A percentile compares a stretch with the other conserved stretches of the same genome.
Evolutionary conservation across 2,888 invertebrate species (phyloP).

Genomic region (Chrysolina americana): DNA sequence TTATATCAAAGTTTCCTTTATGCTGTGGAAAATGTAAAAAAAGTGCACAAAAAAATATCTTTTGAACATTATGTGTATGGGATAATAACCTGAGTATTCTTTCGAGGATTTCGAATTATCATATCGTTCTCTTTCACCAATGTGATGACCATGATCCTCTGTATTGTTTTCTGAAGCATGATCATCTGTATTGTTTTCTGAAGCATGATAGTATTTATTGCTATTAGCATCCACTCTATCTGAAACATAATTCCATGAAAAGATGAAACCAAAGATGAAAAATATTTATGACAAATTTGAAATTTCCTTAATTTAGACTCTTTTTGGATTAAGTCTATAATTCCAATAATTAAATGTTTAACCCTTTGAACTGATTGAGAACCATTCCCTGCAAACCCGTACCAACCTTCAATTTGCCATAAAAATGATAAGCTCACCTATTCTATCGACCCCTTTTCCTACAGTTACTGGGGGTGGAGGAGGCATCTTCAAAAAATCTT

Average conservation of each 20-base stretch:
- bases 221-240: slow-evolving; percentile 24
- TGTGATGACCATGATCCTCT: slow-evolving; percentile 24
- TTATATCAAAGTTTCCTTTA: slow-evolving; percentile 12
- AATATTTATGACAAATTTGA: slow-evolving; percentile 18
- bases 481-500: slow-evolving; percentile 26
- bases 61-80: slow-evolving; percentile 14
- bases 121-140: slow-evolving; percentile 19
- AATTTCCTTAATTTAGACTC: slow-evolving; percentile 1
- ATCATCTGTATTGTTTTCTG: slow-evolving; percentile 26
- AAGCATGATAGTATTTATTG: slow-evolving; percentile 21
- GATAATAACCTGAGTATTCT: slow-evolving; percentile 23
- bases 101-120: slow-evolving; percentile 16
- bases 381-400: neutral
- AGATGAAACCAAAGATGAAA: no score
- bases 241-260: slow-evolving; percentile 28
- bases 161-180: slow-evolving; percentile 22
- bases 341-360: neutral
- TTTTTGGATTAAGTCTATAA: no score
- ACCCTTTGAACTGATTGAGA: slow-evolving; percentile 1
- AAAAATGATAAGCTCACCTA: slow-evolving; percentile 8
- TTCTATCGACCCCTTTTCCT: slow-evolving; percentile 14
- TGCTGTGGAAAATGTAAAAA: slow-evolving; percentile 4
- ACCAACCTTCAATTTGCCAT: slow-evolving; percentile 8
- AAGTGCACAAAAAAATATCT: slow-evolving; percentile 13
- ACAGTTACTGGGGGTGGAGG: slow-evolving; percentile 21